phyloP scores from a whole-genome alignment of 2,113 vertebrate genomes.

The Trachemys scripta region DNA sequence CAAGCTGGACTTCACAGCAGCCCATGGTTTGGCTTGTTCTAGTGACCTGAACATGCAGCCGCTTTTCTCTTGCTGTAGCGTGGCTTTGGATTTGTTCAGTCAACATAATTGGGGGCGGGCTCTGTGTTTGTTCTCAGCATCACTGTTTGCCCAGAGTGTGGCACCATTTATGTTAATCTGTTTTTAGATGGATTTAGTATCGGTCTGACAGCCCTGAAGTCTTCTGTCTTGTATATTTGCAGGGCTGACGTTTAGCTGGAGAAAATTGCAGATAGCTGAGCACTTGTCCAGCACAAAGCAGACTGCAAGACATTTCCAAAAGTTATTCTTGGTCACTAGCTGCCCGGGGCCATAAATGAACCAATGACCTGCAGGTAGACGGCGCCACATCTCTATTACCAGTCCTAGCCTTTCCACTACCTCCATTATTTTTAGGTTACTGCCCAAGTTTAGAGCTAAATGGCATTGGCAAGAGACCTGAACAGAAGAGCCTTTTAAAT shows the following conservation, averaged over 20 bases:
- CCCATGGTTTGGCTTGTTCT: neutral
- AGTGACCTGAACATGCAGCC: neutral
- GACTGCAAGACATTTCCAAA: neutral
- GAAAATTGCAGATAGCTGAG: neutral
- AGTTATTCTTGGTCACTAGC: rapidly evolving
- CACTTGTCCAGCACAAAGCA: neutral
- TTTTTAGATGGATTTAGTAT: neutral
- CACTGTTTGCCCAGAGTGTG: neutral
- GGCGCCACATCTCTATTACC: neutral
- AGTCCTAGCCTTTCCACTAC: neutral
- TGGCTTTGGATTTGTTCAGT: neutral
- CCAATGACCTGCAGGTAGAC: neutral
- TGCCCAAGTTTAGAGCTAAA: neutral
- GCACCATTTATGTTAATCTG: neutral
- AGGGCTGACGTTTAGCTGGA: neutral
- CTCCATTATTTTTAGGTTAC: neutral
- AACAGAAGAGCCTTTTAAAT: neutral
- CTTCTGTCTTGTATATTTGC: neutral
- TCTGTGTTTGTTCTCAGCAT: slow-evolving; percentile 23
- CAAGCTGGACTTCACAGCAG: neutral
- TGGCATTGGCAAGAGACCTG: neutral
- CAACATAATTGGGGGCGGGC: neutral
- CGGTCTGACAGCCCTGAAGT: neutral
- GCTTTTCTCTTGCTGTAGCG: neutral
- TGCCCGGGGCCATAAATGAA: rapidly evolving